phyloP scores from a whole-genome alignment of 2,797 vertebrate genomes.

The Rhynchotus rufescens region DNA sequence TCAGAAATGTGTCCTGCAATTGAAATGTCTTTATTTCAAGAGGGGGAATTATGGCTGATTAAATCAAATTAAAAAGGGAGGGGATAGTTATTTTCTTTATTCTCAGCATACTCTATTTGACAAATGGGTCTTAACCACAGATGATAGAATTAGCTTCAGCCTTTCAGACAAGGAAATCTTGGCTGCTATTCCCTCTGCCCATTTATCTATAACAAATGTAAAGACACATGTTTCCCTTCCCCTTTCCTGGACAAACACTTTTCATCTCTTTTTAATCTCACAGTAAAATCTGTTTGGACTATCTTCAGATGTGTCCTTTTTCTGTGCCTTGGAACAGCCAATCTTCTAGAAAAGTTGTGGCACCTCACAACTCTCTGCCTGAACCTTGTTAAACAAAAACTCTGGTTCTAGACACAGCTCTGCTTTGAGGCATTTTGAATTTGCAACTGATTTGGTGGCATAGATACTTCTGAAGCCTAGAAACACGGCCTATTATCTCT shows the following conservation, averaged over 20 bases:
- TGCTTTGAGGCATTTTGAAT: not conserved
- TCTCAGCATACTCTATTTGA: slow-evolving; percentile 59
- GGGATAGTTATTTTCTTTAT: slow-evolving; percentile 63
- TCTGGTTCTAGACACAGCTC: not conserved
- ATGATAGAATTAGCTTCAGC: slow-evolving; percentile 68
- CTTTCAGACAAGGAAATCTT: slow-evolving; percentile 64
- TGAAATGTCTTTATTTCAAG: slow-evolving; percentile 53
- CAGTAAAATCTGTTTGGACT: not conserved
- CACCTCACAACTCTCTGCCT: not conserved
- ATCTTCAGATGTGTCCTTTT: not conserved
- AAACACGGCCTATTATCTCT: not conserved
- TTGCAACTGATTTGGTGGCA: not conserved
- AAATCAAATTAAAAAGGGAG: slow-evolving; percentile 65
- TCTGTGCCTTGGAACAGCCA: not conserved
- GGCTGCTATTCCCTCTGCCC: slow-evolving; percentile 57
- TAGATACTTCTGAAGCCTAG: not conserved
- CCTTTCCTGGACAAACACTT: slow-evolving; percentile 20
- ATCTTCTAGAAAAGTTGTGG: not conserved
- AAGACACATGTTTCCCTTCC: slow-evolving; percentile 66
- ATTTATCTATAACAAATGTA: slow-evolving; percentile 74
- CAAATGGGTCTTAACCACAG: slow-evolving; percentile 71
- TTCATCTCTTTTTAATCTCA: not conserved
- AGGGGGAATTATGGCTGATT: slow-evolving; percentile 35
- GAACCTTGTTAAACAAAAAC: not conserved
- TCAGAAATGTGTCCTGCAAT: slow-evolving; percentile 31